phyloP scores from a whole-genome alignment of 2,888 invertebrate genomes.

The Polyploca ridens region DNA sequence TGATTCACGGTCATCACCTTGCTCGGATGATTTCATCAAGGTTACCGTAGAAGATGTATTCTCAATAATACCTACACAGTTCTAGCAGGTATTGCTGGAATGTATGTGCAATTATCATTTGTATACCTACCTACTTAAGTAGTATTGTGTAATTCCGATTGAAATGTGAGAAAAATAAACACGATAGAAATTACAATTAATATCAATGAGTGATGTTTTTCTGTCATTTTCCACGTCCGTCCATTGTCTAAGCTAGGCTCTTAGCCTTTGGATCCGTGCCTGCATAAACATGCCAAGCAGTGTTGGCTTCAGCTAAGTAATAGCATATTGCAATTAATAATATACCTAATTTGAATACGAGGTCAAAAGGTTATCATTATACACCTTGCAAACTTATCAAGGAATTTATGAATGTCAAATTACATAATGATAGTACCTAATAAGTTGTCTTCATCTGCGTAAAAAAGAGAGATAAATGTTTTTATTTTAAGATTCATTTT shows the following conservation, averaged over 20 bases:
- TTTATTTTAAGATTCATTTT: background rate
- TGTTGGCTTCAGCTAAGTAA: background rate
- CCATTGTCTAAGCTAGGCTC: conserved; percentile 58
- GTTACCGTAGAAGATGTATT: conserved; percentile 42
- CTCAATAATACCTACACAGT: conserved; percentile 20
- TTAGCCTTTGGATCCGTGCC: conserved; percentile 41
- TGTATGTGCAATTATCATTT: conserved; percentile 39
- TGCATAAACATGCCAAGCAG: conserved; percentile 17
- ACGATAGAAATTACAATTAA: conserved; percentile 46
- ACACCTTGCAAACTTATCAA: background rate
- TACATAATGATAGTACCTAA: background rate
- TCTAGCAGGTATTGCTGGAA: conserved; percentile 30
- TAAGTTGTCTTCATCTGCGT: background rate
- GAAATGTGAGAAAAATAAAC: conserved; percentile 41
- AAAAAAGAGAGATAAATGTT: background rate
- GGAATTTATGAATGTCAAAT: background rate
- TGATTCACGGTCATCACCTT: conserved; percentile 62
- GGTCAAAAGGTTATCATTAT: conserved; percentile 39
- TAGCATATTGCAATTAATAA: conserved; percentile 33
- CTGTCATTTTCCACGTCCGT: conserved; percentile 71
- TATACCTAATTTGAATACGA: conserved; percentile 55
- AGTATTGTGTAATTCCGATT: conserved; percentile 26
- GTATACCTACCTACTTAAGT: conserved; percentile 2
- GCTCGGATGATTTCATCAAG: conserved; percentile 57
- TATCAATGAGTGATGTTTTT: conserved; percentile 51